Percentiles rank a stretch among this genome's conserved stretches.
Conservation (phyloP, 2,888 invertebrate species). For the Trachelus tabidus region DNA sequence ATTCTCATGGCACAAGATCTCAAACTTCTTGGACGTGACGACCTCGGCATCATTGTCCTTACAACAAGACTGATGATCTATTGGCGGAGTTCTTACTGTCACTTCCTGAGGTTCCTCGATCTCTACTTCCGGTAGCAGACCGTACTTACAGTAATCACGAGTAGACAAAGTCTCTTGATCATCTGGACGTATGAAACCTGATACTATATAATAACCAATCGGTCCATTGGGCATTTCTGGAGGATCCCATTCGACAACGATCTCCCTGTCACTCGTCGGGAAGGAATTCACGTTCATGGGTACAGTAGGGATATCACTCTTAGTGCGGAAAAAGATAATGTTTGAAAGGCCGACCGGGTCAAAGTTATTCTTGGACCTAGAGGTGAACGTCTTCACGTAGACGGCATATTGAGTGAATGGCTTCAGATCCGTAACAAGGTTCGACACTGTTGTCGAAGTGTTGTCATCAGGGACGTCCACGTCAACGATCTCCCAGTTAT, state of each 20-base stretch:
- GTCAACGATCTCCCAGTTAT: conserved; percentile 59
- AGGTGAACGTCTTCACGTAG: conserved; percentile 76
- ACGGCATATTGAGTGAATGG: conserved; percentile 80
- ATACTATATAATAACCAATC: conserved; percentile 69
- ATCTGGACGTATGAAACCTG: conserved; percentile 48
- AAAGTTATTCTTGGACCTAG: conserved; percentile 41
- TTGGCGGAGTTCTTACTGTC: conserved; percentile 30
- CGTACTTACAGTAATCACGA: conserved; percentile 64
- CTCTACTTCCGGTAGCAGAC: conserved; percentile 35
- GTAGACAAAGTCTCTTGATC: conserved; percentile 49
- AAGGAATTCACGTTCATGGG: conserved; percentile 54
- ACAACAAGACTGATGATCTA: conserved; percentile 35
- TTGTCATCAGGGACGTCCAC: conserved; percentile 42
- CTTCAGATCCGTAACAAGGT: conserved; percentile 67
- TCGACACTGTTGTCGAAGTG: conserved; percentile 29
- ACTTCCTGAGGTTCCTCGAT: conserved; percentile 28
- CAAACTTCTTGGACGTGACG: conserved; percentile 37
- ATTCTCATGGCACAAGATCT: conserved; percentile 48
- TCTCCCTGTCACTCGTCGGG: conserved; percentile 61
- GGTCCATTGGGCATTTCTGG: conserved; percentile 73
- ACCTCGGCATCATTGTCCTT: conserved; percentile 24
- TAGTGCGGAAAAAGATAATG: conserved; percentile 52
- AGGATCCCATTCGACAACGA: conserved; percentile 71
- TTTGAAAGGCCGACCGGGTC: conserved; percentile 49
- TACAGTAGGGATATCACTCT: conserved; percentile 57